Evolutionary conservation across 2,888 invertebrate genomes (phyloP).

Genomic region (Miltochrista miniata): DNA sequence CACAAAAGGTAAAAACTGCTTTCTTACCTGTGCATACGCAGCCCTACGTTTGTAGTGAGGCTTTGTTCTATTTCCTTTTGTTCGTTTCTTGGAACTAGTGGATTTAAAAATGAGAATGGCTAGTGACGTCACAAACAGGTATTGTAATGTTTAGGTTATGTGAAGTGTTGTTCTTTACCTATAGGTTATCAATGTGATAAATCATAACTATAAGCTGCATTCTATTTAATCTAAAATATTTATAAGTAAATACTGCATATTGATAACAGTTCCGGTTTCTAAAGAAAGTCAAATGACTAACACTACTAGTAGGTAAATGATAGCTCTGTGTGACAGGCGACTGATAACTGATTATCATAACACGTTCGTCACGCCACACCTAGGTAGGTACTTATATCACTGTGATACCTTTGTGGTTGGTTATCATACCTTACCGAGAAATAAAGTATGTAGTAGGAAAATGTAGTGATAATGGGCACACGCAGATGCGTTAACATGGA

Average conservation of each 20-base stretch:
- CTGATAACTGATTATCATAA: constrained; percentile 38
- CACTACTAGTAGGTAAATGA: constrained; percentile 15
- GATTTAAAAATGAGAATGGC: constrained; percentile 25
- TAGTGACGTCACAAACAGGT: constrained; percentile 30
- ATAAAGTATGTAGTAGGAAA: background rate
- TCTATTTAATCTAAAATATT: background rate
- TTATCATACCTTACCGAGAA: constrained; percentile 13
- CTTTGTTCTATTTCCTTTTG: constrained; percentile 72
- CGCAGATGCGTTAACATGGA: too few species aligned
- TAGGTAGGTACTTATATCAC: too few species aligned
- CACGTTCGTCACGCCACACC: constrained; percentile 32
- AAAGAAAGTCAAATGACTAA: constrained; percentile 38
- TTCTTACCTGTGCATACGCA: constrained; percentile 69
- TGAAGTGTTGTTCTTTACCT: background rate
- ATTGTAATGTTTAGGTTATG: constrained; percentile 3
- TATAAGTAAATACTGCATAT: background rate
- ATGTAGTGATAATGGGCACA: background rate
- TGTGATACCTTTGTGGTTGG: too few species aligned
- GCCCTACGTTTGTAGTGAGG: constrained; percentile 47
- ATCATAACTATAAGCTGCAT: background rate
- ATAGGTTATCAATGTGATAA: background rate
- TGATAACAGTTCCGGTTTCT: constrained; percentile 32
- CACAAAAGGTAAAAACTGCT: constrained; percentile 76
- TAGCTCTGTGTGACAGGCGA: constrained; percentile 26
- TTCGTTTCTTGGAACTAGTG: constrained; percentile 51